Evolutionary conservation across 2,888 invertebrate species (phyloP), one percentile per base, ranked within the genome.

Genomic region (Molanna angustata): DNA sequence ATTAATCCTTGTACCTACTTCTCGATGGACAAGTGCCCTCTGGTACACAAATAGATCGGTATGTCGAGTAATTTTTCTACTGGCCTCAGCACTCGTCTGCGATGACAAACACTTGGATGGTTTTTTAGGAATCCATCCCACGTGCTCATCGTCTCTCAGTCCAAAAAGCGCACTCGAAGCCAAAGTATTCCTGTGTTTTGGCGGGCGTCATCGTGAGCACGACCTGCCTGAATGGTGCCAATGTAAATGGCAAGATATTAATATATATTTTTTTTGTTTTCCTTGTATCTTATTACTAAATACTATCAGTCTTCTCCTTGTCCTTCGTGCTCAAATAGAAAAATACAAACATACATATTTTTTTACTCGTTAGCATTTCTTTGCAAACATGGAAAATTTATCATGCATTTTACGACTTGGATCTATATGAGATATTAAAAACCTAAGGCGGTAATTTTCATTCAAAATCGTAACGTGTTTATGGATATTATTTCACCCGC

Each of bases 91-190:
- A 11, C 33, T 35, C n/a, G 35, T n/a, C 4, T 18, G 39, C 17
- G 27, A 49, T 49, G 40, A 49, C 49, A 41, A 49, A 41, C 49
- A 19, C 14, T 49, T 32, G 49, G 49, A 41, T 31, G 16, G 41
- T 41, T 19, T 19, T 48, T 49, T 46, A 46, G 21, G 46, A 46
- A 46, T 21, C 14, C 46, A 11, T 11, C 46, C 46, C 46, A 46
- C 46, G 46, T 46, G 46, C 21, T 46, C 35, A 7, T n/a, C n/a
- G n/a, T n/a, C n/a, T n/a, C n/a, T n/a, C n/a, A n/a, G n/a, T n/a
- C n/a, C 33, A 21, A 20, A 46, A 46, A 35, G 35, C 13, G 46
- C 35, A 7, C 35, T 19, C 35, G 33, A n/a, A n/a, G 46, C 46
- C 22, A 14, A 16, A 27, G 11, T 31, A 44, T 44, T 31, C 16